Percentiles rank a stretch among this genome's conserved stretches.
Conservation (phyloP, 2,888 invertebrate genomes). For the Leistus spinibarbis region DNA sequence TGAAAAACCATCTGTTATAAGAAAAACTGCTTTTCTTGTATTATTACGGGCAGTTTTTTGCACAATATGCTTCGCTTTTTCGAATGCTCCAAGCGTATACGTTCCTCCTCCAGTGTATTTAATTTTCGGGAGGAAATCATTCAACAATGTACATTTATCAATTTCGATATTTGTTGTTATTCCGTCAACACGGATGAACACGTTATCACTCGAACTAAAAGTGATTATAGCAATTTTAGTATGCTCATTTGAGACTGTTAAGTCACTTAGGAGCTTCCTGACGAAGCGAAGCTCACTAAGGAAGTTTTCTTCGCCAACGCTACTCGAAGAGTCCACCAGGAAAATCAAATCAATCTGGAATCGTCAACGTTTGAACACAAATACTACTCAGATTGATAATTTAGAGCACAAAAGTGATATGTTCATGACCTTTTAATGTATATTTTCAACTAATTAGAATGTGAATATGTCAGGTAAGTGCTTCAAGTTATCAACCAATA, state of each 20-base stretch:
- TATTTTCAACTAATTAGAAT: conserved; percentile 44
- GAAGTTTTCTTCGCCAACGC: conserved; percentile 70
- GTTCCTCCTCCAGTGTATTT: conserved; percentile 71
- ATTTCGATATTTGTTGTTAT: conserved; percentile 60
- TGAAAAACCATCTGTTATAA: conserved; percentile 74
- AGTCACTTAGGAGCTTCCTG: conserved; percentile 68
- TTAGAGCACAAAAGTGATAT: not conserved
- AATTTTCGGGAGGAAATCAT: conserved; percentile 65
- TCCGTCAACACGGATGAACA: conserved; percentile 66
- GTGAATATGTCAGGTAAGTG: no score
- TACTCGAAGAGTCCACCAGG: conserved; percentile 72
- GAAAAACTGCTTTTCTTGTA: conserved; percentile 66
- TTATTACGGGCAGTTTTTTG: conserved; percentile 52
- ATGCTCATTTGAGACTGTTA: conserved; percentile 67
- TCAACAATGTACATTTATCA: conserved; percentile 69
- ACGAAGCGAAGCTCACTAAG: conserved; percentile 71
- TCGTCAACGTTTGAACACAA: not conserved
- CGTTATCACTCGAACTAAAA: conserved; percentile 65
- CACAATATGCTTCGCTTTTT: conserved; percentile 58
- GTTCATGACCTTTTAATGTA: no score
- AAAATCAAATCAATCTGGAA: conserved; percentile 67
- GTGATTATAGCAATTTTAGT: conserved; percentile 70
- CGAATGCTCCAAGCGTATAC: conserved; percentile 70
- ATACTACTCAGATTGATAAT: not conserved
- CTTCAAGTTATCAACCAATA: not conserved